Base-by-base conservation (phyloP, 2,113 vertebrate genomes). In the Pachycephala philippinensis region DNA sequence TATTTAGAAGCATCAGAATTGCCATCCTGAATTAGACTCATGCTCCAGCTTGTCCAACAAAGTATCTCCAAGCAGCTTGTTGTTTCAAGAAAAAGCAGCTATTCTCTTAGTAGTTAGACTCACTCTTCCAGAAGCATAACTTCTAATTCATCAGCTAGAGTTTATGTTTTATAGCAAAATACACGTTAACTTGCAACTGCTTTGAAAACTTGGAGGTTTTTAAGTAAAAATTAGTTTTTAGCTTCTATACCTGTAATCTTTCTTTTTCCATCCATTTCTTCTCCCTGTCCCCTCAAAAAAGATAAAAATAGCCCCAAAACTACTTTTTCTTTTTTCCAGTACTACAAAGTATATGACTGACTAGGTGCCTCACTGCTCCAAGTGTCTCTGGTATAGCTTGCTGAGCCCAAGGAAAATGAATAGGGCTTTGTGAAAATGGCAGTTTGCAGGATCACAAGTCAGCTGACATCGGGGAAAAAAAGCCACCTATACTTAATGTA, bases 41-140 rank as follows among this genome's bases (percentile, higher is more conserved):
- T 93, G 92, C 85, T 94, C 44, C 61, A 82, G 80, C 95, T 96
- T 93, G 90, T 87, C 92, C 71, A 78, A 14, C 56, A 87, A 77
- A 80, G 3, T 30, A 92, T 50, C 56, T 95, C 83, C 78, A 71
- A 78, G 52, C n/a, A 44, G n/a, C 47, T 72, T 53, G 2, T 50
- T 84, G 68, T 82, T 86, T 86, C 64, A 70, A 88, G 68, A 90
- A 91, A 88, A 93, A 68, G 31, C 54, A 92, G 71, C 39, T 84
- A 52, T 70, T 76, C 42, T 47, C 8, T 44, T 54, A 35, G 10
- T 49, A 89, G 79, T 83, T 37, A 84, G 56, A 75, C 26, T 44
- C 35, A 39, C 27, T 84, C 66, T 75, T 96, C 40, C 66, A 96
- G 44, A 83, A n/a, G 45, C 31, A 70, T 76, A 85, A 84, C 35